phyloP scores from a whole-genome alignment of 2,888 invertebrate species.

The Drosophila putrida region DNA sequence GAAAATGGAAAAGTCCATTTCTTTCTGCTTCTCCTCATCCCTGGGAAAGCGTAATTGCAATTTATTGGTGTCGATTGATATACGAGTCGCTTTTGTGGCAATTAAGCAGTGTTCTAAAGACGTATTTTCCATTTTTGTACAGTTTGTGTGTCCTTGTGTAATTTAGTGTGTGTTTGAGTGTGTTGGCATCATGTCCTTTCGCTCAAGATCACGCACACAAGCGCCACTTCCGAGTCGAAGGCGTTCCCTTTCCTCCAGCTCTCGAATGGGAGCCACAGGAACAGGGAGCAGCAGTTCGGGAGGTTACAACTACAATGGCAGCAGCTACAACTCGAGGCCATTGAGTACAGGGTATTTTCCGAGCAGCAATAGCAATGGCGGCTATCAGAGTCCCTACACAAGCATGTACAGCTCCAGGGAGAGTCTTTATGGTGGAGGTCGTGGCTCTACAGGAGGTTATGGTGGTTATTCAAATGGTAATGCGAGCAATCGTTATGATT shows the following conservation, averaged over 20 bases:
- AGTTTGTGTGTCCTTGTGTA: slow-evolving; percentile 1
- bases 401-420: slow-evolving; percentile 84
- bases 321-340: slow-evolving; percentile 74
- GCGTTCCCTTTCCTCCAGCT: slow-evolving; percentile 86
- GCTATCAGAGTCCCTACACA: slow-evolving; percentile 84
- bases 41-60: slow-evolving; percentile 43
- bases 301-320: slow-evolving; percentile 50
- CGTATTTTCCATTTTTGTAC: slow-evolving; percentile 24
- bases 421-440: slow-evolving; percentile 78
- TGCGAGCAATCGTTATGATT: slow-evolving; percentile 64
- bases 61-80: slow-evolving; percentile 41
- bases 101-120: slow-evolving; percentile 19
- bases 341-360: slow-evolving; percentile 84
- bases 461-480: slow-evolving; percentile 81
- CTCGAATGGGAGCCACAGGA: slow-evolving; percentile 82
- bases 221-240: slow-evolving; percentile 85
- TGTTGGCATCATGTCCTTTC: slow-evolving; percentile 84
- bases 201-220: slow-evolving; percentile 84
- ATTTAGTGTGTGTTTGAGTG: not conserved
- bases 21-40: not conserved
- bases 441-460: slow-evolving; percentile 64
- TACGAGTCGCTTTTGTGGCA: slow-evolving; percentile 28
- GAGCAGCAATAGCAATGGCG: slow-evolving; percentile 62
- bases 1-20: slow-evolving; percentile 20
- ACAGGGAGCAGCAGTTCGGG: slow-evolving; percentile 36